Conservation (phyloP, 2,113 vertebrate genomes). For the Capreolus pygargus region DNA sequence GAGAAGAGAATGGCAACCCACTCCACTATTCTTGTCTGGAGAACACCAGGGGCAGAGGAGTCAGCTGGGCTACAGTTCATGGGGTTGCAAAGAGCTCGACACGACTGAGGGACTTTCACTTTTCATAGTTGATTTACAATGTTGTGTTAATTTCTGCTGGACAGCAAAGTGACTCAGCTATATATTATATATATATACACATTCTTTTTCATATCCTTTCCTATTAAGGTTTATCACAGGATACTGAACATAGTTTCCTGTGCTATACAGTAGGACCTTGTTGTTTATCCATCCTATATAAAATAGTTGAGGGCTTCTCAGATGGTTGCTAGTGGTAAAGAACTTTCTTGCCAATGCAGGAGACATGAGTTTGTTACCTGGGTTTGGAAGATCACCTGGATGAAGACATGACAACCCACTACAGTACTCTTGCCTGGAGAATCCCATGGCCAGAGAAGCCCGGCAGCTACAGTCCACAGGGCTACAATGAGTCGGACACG, state of each 20-base stretch:
- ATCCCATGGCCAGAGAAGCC: background rate
- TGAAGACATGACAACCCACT: background rate
- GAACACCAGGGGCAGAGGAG: background rate
- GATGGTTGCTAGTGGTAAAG: background rate
- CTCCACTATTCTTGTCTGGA: background rate
- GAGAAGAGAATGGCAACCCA: background rate
- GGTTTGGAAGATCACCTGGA: background rate
- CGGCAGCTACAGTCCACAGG: background rate
- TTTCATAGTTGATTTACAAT: background rate
- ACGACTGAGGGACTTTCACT: background rate
- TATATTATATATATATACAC: background rate
- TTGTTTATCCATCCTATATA: background rate
- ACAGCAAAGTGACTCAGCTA: background rate
- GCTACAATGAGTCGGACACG: background rate
- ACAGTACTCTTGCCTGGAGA: background rate
- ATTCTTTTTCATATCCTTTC: background rate
- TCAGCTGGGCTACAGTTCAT: background rate
- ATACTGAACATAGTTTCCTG: background rate
- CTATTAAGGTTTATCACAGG: background rate
- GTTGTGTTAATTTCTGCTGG: background rate
- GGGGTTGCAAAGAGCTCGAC: background rate
- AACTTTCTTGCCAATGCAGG: background rate
- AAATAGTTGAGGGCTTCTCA: background rate
- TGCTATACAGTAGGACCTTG: background rate
- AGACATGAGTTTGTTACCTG: background rate